Conservation (phyloP, 2,113 vertebrate genomes). For the Hemibagrus wyckioides region DNA sequence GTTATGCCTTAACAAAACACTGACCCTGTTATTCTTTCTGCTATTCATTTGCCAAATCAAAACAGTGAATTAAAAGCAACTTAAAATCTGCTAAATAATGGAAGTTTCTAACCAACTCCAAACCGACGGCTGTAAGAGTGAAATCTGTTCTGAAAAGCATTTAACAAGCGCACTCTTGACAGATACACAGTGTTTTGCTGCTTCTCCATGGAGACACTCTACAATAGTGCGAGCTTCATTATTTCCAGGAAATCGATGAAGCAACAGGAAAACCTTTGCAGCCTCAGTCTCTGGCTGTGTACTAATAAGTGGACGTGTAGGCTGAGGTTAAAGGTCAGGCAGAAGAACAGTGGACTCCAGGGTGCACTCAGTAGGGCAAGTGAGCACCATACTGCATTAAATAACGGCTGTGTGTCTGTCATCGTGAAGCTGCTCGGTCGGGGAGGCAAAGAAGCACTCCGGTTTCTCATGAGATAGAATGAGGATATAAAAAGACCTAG, state of each 20-base stretch:
- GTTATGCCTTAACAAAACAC: not conserved
- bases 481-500: not conserved
- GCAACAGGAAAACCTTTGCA: slow-evolving; percentile 1
- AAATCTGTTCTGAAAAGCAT: not conserved
- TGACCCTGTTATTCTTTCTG: not conserved
- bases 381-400: not conserved
- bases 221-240: not conserved
- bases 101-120: not conserved
- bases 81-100: not conserved
- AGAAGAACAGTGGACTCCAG: not conserved
- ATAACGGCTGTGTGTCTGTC: slow-evolving; percentile 1
- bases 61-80: not conserved
- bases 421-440: not conserved
- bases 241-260: slow-evolving; percentile 16
- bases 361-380: not conserved
- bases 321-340: slow-evolving; percentile 4
- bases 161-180: not conserved
- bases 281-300: not conserved
- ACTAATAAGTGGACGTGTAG: slow-evolving; percentile 8
- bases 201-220: not conserved
- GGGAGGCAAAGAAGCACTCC: not conserved
- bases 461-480: not conserved
- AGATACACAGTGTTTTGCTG: not conserved
- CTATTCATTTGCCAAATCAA: not conserved
- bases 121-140: not conserved